Evolutionary conservation across 2,888 invertebrate genomes (phyloP).

Genomic region (Chydorus sphaericus): DNA sequence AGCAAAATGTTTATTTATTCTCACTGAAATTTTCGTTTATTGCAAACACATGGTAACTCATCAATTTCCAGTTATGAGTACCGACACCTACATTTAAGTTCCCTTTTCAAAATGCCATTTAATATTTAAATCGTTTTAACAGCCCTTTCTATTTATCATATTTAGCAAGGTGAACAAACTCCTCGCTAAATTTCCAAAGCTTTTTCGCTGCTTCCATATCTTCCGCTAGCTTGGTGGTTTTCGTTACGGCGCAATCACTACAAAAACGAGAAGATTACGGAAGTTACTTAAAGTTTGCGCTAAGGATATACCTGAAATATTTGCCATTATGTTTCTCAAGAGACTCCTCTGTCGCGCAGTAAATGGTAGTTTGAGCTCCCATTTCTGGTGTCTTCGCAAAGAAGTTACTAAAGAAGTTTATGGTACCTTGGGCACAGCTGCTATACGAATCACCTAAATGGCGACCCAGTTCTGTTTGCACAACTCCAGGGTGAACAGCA

Average conservation of each 20-base stretch:
- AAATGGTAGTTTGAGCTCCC: slow-evolving; percentile 54
- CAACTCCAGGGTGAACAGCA: slow-evolving; percentile 32
- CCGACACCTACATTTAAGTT: no score
- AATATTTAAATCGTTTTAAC: no score
- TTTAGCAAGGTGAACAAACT: background rate
- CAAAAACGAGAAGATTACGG: background rate
- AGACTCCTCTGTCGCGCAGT: slow-evolving; percentile 37
- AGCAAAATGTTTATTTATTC: no score
- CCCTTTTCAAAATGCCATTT: no score
- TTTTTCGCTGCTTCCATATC: slow-evolving; percentile 6
- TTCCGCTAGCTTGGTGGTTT: slow-evolving; percentile 7
- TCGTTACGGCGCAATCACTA: slow-evolving; percentile 10
- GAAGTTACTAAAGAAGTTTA: slow-evolving; percentile 19
- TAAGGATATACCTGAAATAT: slow-evolving; percentile 12
- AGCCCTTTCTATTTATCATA: no score
- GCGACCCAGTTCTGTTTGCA: slow-evolving; percentile 17
- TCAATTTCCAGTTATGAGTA: no score
- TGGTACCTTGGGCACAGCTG: background rate
- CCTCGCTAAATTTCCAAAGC: slow-evolving; percentile 13
- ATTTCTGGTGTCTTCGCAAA: slow-evolving; percentile 28
- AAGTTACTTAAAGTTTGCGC: background rate
- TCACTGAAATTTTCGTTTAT: no score
- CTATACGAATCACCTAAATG: slow-evolving; percentile 6
- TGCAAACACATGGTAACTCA: no score
- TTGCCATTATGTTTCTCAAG: slow-evolving; percentile 17